These are phyloP conservation scores for Tenthredo mesomela DNA, from an alignment of 2,888 invertebrate genomes.

Conservation along the genomic window DNA sequence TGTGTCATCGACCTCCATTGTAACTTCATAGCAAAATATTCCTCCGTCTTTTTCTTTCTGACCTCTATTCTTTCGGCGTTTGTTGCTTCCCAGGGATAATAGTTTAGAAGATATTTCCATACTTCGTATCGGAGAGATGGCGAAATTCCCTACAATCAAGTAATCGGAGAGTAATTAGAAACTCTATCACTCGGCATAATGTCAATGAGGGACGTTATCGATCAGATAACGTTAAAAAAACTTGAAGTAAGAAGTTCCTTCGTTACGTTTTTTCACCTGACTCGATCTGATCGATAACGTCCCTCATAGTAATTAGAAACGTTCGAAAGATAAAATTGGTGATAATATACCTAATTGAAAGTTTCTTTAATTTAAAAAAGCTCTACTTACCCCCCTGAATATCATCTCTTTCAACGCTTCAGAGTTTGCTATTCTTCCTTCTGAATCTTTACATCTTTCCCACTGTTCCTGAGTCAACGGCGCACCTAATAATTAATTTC, in stretches of 20 bases:
- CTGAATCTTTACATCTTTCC: constrained; percentile 88
- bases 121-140: constrained; percentile 88
- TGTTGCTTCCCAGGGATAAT: constrained; percentile 92
- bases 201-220: too few relatives aligned
- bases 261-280: too few relatives aligned
- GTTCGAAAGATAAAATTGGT: neutral
- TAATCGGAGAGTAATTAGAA: constrained; percentile 11
- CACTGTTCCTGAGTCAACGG: constrained; percentile 90
- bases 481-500: constrained; percentile 79
- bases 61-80: constrained; percentile 85
- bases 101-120: constrained; percentile 97
- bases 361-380: neutral
- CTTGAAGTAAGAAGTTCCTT: too few relatives aligned
- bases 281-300: too few relatives aligned
- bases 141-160: constrained; percentile 85
- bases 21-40: constrained; percentile 96
- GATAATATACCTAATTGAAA: neutral
- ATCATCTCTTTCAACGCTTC: constrained; percentile 91
- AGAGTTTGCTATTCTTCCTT: constrained; percentile 89
- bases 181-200: too few relatives aligned
- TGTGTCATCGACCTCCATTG: constrained; percentile 96
- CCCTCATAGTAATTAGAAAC: too few relatives aligned
- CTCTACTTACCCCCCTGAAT: constrained; percentile 90
- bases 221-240: too few relatives aligned
- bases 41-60: constrained; percentile 87